phyloP scores from a whole-genome alignment of 1,140 invertebrate genomes.

The Leguminivora glycinivorella region DNA sequence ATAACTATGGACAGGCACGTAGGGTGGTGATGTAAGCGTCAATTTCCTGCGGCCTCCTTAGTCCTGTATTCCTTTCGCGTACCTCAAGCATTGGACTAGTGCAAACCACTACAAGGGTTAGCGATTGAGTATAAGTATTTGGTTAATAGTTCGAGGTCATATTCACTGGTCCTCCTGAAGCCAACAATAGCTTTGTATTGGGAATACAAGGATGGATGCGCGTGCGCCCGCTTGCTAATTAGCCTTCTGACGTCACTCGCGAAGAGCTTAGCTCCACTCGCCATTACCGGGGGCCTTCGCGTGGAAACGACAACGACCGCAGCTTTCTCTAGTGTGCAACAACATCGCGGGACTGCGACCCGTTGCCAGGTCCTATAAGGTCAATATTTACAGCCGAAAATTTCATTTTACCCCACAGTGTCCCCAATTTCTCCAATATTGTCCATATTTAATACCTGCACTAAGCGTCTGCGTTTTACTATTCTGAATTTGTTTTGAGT shows the following conservation, averaged over 20 bases:
- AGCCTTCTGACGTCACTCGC: constrained; percentile 64
- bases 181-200: not conserved
- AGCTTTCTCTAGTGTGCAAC: constrained; percentile 60
- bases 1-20: constrained; percentile 52
- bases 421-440: not conserved
- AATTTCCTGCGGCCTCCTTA: constrained; percentile 64
- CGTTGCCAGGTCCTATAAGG: constrained; percentile 42
- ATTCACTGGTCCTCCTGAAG: not conserved
- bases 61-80: constrained; percentile 18
- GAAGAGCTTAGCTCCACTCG: constrained; percentile 48
- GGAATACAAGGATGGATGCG: constrained; percentile 40
- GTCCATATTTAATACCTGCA: not conserved
- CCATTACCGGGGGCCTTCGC: constrained; percentile 65
- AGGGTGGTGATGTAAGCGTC: constrained; percentile 67
- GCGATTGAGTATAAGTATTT: constrained; percentile 13
- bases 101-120: not conserved
- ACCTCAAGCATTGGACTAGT: not conserved
- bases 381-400: constrained; percentile 27
- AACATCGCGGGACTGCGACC: constrained; percentile 31
- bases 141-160: not conserved
- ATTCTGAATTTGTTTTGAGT: not conserved
- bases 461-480: not conserved
- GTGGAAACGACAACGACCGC: constrained; percentile 74
- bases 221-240: constrained; percentile 63
- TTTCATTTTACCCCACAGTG: not conserved